Evolutionary conservation across 2,888 invertebrate species (phyloP).

Genomic region (Campoplex capitator): DNA sequence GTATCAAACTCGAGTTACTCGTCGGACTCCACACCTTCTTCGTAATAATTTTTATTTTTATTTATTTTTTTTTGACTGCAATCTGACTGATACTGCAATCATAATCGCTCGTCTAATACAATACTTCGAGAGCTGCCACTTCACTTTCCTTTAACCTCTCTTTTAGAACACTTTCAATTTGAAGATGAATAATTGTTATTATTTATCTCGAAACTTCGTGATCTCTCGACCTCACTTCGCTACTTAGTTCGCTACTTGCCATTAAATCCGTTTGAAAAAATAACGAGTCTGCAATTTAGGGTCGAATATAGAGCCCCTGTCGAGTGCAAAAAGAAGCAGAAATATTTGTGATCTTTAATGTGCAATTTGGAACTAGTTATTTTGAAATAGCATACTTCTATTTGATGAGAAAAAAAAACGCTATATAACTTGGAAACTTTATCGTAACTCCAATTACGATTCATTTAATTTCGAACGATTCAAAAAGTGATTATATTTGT

Average conservation of each 20-base stretch:
- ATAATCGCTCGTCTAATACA: background rate
- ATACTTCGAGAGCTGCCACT: constrained; percentile 3
- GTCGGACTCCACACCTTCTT: background rate
- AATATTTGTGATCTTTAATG: background rate
- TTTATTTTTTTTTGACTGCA: background rate
- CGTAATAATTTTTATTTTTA: constrained; percentile 13
- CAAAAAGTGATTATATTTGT: background rate
- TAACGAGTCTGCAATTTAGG: background rate
- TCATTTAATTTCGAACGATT: background rate
- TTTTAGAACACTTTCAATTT: constrained; percentile 5
- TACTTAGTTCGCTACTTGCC: background rate
- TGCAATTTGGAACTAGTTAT: background rate
- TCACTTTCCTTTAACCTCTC: background rate
- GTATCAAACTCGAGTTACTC: constrained; percentile 32
- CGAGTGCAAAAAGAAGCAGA: background rate
- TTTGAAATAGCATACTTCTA: background rate
- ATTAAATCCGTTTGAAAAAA: background rate
- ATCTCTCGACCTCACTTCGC: background rate
- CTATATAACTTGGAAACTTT: background rate
- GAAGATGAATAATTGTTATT: constrained; percentile 24
- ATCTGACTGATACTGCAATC: background rate
- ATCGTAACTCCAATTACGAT: background rate
- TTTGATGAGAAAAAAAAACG: background rate
- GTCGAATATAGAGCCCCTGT: background rate
- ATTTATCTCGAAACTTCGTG: constrained; percentile 1